A percentile compares a stretch with the other conserved stretches of the same genome.
Conservation (phyloP, 2,113 vertebrate species). For the Takifugu bimaculatus region DNA sequence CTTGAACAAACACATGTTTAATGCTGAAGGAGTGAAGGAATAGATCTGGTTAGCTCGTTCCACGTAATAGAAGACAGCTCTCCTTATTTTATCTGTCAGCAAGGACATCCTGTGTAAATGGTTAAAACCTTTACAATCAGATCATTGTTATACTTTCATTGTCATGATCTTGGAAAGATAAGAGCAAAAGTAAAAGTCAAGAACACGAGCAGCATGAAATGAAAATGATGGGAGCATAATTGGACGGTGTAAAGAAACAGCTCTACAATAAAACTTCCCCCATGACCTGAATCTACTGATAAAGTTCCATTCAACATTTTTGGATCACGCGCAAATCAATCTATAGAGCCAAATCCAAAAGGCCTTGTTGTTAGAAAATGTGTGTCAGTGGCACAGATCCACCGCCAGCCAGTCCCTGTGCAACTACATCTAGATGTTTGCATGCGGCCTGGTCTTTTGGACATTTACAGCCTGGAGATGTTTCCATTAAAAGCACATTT, state of each 20-base stretch:
- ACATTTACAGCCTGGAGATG: no score
- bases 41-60: background rate
- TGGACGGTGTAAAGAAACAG: background rate
- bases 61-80: background rate
- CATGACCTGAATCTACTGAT: background rate
- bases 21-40: background rate
- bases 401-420: conserved; percentile 8
- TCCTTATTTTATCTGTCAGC: background rate
- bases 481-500: no score
- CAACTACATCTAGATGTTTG: conserved; percentile 11
- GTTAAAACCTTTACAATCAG: no score
- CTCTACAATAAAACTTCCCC: conserved; percentile 10
- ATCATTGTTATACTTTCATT: no score
- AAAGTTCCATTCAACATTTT: background rate
- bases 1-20: background rate
- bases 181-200: no score
- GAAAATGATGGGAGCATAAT: background rate
- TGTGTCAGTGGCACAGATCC: conserved; percentile 26
- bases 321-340: conserved; percentile 6
- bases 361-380: conserved; percentile 1
- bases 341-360: conserved; percentile 4
- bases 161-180: no score
- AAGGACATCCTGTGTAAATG: no score
- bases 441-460: conserved; percentile 8
- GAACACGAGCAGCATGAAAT: no score